These are phyloP conservation scores for Pollenia griseotomentosa DNA, from an alignment of 2,888 invertebrate species.

Conservation along the genomic window DNA sequence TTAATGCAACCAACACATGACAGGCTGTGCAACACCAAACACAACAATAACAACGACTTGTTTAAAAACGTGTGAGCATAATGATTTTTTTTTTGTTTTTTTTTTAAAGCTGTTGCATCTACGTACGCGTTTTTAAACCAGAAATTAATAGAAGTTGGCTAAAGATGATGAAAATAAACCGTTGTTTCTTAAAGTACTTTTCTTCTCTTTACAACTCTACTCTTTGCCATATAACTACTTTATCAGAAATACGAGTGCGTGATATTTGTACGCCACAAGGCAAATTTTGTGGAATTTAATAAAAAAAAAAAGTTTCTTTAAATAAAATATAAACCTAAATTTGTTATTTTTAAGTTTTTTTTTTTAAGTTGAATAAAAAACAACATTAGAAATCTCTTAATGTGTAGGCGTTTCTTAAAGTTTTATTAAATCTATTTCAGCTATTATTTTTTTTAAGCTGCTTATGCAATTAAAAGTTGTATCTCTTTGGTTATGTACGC, in stretches of 20 bases:
- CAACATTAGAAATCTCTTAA: not conserved
- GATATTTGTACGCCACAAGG: slow-evolving; percentile 40
- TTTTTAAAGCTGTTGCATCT: slow-evolving; percentile 17
- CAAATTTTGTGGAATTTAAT: slow-evolving; percentile 11
- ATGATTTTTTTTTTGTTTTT: slow-evolving; percentile 6
- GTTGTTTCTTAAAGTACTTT: slow-evolving; percentile 57
- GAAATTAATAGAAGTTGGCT: slow-evolving; percentile 37
- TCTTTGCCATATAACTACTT: not conserved
- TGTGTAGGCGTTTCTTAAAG: slow-evolving; percentile 34
- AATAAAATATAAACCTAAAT: not conserved
- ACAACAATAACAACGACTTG: slow-evolving; percentile 46
- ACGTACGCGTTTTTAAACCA: slow-evolving; percentile 52
- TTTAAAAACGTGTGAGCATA: slow-evolving; percentile 59
- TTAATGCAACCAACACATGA: slow-evolving; percentile 45
- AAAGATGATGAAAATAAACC: slow-evolving; percentile 57
- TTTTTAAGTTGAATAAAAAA: not conserved
- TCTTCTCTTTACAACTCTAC: not conserved
- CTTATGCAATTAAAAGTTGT: slow-evolving; percentile 58
- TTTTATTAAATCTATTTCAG: slow-evolving; percentile 23
- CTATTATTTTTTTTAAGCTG: slow-evolving; percentile 41
- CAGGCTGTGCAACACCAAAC: slow-evolving; percentile 31
- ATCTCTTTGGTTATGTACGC: slow-evolving; percentile 12
- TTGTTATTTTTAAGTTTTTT: not conserved
- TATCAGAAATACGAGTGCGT: slow-evolving; percentile 24
- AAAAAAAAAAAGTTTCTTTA: slow-evolving; percentile 6